Conservation (phyloP, 2,797 vertebrate species). For the Ctenopoma kingsleyae region DNA sequence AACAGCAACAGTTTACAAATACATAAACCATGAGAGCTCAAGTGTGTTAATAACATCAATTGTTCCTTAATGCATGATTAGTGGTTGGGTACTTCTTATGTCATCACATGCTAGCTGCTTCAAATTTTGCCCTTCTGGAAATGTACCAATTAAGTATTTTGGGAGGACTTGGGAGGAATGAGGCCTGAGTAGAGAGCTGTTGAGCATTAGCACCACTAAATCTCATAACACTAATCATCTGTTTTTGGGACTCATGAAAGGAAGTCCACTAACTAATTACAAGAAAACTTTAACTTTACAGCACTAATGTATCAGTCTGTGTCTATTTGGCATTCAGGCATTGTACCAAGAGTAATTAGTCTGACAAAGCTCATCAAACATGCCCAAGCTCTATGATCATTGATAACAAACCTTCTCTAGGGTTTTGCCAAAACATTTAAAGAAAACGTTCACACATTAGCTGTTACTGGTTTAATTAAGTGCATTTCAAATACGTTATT, state of each 20-base stretch:
- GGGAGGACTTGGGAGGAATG: conserved; percentile 40
- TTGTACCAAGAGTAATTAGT: conserved; percentile 30
- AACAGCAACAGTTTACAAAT: conserved; percentile 1
- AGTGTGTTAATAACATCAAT: conserved; percentile 3
- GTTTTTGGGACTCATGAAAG: conserved; percentile 26
- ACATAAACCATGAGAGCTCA: not conserved
- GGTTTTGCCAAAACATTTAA: conserved; percentile 21
- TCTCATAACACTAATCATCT: conserved; percentile 43
- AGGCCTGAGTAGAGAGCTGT: conserved; percentile 9
- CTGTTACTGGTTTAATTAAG: conserved; percentile 1
- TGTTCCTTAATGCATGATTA: conserved; percentile 3
- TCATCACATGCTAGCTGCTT: conserved; percentile 23
- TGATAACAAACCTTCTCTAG: conserved; percentile 18
- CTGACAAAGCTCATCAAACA: conserved; percentile 26
- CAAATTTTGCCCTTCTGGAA: conserved; percentile 21
- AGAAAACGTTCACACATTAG: not conserved
- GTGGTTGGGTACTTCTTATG: conserved; percentile 23
- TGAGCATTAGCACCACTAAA: conserved; percentile 24
- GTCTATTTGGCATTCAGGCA: conserved; percentile 21
- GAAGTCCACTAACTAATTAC: conserved; percentile 28
- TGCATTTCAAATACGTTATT: conserved; percentile 10
- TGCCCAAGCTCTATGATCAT: conserved; percentile 11
- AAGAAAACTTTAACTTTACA: conserved; percentile 26
- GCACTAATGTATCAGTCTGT: not conserved
- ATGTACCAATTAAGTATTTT: conserved; percentile 27